Percentiles rank a stretch among this genome's conserved stretches.
These are phyloP conservation scores for Mya arenaria DNA, from an alignment of 1,140 invertebrate genomes.

Conservation along the genomic window DNA sequence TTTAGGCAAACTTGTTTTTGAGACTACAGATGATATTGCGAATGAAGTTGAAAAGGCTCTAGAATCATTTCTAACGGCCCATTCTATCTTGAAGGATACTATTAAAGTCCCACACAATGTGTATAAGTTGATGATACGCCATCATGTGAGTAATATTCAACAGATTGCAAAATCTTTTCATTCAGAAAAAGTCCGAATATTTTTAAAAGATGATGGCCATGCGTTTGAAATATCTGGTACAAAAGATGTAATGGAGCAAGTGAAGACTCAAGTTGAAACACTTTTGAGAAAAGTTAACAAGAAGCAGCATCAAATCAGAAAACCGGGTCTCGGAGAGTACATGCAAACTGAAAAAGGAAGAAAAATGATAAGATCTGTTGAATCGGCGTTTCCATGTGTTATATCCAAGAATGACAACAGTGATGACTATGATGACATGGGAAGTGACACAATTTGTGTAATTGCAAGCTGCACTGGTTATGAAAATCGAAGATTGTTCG, in stretches of 20 bases:
- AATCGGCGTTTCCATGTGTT: background rate
- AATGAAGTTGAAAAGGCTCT: background rate
- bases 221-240: conserved; percentile 25
- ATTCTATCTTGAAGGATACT: background rate
- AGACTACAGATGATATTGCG: conserved; percentile 23
- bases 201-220: background rate
- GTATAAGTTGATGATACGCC: conserved; percentile 2
- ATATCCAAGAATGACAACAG: background rate
- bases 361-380: conserved; percentile 12
- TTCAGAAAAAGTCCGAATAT: conserved; percentile 2
- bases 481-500: conserved; percentile 13
- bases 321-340: conserved; percentile 9
- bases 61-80: background rate
- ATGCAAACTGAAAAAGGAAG: conserved; percentile 35
- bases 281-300: conserved; percentile 8
- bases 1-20: background rate
- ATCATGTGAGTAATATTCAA: background rate
- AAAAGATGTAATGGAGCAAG: conserved; percentile 5
- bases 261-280: background rate
- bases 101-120: conserved; percentile 2
- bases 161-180: conserved; percentile 21
- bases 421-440: conserved; percentile 1
- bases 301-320: background rate
- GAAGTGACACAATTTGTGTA: background rate
- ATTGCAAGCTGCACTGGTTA: background rate